Evolutionary conservation across 2,888 invertebrate genomes (phyloP), one percentile per base, ranked within the genome.

Genomic region (Hydrotaea diabolus): DNA sequence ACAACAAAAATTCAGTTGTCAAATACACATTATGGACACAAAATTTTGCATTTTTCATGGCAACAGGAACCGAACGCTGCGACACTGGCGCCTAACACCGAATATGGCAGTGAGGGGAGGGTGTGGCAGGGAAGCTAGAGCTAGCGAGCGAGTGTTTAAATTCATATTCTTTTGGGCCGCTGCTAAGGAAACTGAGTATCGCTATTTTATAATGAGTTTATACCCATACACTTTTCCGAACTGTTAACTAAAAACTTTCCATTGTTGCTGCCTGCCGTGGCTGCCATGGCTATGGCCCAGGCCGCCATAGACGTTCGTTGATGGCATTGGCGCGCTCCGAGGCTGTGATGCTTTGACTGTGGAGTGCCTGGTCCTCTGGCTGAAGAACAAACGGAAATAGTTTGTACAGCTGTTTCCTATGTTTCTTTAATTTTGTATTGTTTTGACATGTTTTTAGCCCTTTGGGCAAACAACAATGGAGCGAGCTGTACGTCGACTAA

Each of bases 331-430:
- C 9, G 43, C 13, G n/a, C n/a, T n/a, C n/a, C n/a, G n/a, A n/a
- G n/a, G n/a, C n/a, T n/a, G n/a, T 49, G 49, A 49, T 49, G 49
- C 49, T 49, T 15, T n/a, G 15, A n/a, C 49, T 49, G 7, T 62
- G 62, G 1, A 59, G 59, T 53, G 55, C 1, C 8, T 55, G 66
- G 19, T n/a, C 19, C 15, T 11, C 19, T 55, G 74, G 43, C 31
- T 8, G 17, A 17, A 15, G 55, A 39, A 78, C 75, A 81, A n/a
- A 82, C 85, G 85, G 82, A 82, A 79, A 85, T 82, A 82, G 85
- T 85, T 85, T 85, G 64, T 85, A 82, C 85, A 85, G 85, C 85
- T 85, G 85, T 80, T 85, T 85, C 82, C 85, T 82, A 82, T 85
- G 82, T 82, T 82, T 71, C 85, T 85, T 85, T 77, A 82, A 80